A percentile compares a stretch with the other conserved stretches of the same genome.
Evolutionary conservation across 2,888 invertebrate species (phyloP).

Genomic region (Chrysina gloriosa): DNA sequence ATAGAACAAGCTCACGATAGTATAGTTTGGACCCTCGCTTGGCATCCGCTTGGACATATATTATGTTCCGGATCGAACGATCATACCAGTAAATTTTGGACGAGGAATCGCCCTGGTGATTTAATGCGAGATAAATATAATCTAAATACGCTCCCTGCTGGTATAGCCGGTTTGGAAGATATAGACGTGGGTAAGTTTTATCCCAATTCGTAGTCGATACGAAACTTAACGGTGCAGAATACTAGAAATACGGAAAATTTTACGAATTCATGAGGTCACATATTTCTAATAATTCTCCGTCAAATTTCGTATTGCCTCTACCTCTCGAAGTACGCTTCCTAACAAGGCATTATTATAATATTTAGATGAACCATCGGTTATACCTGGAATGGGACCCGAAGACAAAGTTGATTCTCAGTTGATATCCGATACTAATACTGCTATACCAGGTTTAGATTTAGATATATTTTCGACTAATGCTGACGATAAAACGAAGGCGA

Average conservation of each 20-base stretch:
- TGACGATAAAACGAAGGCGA: constrained; percentile 79
- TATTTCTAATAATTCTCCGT: too few relatives aligned
- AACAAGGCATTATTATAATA: too few relatives aligned
- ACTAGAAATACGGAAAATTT: too few relatives aligned
- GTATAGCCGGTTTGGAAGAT: constrained; percentile 78
- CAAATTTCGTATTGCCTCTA: too few relatives aligned
- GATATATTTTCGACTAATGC: constrained; percentile 71
- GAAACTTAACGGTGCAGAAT: too few relatives aligned
- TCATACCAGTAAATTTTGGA: constrained; percentile 99
- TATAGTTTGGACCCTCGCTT: constrained; percentile 98
- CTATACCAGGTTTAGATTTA: constrained; percentile 90
- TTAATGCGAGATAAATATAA: constrained; percentile 98
- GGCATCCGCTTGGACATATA: constrained; percentile 99
- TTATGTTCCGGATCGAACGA: constrained; percentile 99
- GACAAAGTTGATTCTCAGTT: constrained; percentile 88
- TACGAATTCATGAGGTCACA: too few relatives aligned
- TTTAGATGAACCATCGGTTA: constrained; percentile 80
- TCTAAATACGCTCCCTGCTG: constrained; percentile 89
- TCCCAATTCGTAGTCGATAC: too few relatives aligned
- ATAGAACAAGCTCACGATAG: constrained; percentile 99
- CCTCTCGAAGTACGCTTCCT: too few relatives aligned
- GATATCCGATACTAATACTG: constrained; percentile 81
- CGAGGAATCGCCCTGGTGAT: constrained; percentile 97
- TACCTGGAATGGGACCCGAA: constrained; percentile 99
- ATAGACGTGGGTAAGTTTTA: constrained; percentile 71